Conservation (phyloP, 2,888 invertebrate genomes). For the Pyrrhosoma nymphula region DNA sequence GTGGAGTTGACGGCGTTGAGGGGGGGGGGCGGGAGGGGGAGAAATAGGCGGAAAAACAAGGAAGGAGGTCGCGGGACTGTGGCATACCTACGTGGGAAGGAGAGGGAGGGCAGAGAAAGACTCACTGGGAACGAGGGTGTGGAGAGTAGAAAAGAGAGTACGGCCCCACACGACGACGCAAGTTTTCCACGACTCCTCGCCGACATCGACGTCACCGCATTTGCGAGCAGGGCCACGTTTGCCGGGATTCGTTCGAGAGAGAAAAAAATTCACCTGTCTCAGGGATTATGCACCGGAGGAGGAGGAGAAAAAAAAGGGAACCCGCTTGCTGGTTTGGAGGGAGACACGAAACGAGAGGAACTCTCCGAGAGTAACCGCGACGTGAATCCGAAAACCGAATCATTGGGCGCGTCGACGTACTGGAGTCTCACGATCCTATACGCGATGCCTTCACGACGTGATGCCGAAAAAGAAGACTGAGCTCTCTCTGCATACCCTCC, state of each 20-base stretch:
- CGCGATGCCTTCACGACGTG: neutral
- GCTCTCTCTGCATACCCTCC: neutral
- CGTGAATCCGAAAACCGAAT: constrained; percentile 16
- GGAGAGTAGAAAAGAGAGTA: constrained; percentile 2
- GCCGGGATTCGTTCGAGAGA: neutral
- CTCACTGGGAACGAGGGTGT: neutral
- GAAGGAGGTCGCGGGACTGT: neutral
- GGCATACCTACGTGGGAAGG: neutral
- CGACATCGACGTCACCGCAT: neutral
- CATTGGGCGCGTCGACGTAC: neutral
- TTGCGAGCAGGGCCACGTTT: neutral
- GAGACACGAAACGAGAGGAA: neutral
- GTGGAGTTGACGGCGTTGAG: neutral
- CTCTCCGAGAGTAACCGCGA: neutral
- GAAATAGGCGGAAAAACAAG: neutral
- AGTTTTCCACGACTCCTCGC: neutral
- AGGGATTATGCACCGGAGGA: constrained; percentile 19
- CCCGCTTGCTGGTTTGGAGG: neutral
- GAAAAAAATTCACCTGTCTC: constrained; percentile 32
- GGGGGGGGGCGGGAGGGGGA: neutral
- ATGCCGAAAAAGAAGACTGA: neutral
- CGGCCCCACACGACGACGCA: neutral
- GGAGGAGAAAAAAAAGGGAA: constrained; percentile 1
- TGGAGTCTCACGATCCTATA: neutral
- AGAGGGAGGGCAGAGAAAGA: neutral